Percentiles rank a stretch among this genome's conserved stretches.
phyloP scores from a whole-genome alignment of 2,888 invertebrate species.

The Rhorus exstirpatorius region DNA sequence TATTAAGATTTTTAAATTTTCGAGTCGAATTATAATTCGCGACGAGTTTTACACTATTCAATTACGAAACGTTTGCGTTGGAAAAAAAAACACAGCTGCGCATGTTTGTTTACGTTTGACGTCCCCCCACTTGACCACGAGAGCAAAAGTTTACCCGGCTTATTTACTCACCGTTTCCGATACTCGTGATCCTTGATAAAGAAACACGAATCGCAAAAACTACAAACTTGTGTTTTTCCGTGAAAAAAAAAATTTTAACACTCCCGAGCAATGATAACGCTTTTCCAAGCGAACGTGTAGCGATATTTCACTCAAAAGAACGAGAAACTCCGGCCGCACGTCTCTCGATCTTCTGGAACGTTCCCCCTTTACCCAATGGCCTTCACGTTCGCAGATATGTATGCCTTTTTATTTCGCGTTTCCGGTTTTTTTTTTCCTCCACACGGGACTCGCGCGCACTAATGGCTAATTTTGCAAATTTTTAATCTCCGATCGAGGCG shows the following conservation, averaged over 20 bases:
- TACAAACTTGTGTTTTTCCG: not conserved
- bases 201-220: not conserved
- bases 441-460: no score
- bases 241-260: not conserved
- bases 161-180: not conserved
- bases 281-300: no score
- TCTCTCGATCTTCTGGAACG: no score
- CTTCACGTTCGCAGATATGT: no score
- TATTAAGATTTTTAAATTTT: conserved; percentile 2
- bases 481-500: no score
- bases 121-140: conserved; percentile 1
- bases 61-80: not conserved
- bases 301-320: no score
- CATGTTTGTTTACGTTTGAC: conserved; percentile 40
- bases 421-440: not conserved
- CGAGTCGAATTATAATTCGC: not conserved
- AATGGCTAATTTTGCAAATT: no score
- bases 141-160: not conserved
- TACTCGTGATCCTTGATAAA: not conserved
- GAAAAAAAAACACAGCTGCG: conserved; percentile 25
- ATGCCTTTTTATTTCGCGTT: not conserved
- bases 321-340: no score
- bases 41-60: not conserved
- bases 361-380: no score
- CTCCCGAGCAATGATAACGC: conserved; percentile 8